These are phyloP conservation scores for Camponotus pennsylvanicus DNA, from an alignment of 1,140 invertebrate genomes.

Conservation along the genomic window DNA sequence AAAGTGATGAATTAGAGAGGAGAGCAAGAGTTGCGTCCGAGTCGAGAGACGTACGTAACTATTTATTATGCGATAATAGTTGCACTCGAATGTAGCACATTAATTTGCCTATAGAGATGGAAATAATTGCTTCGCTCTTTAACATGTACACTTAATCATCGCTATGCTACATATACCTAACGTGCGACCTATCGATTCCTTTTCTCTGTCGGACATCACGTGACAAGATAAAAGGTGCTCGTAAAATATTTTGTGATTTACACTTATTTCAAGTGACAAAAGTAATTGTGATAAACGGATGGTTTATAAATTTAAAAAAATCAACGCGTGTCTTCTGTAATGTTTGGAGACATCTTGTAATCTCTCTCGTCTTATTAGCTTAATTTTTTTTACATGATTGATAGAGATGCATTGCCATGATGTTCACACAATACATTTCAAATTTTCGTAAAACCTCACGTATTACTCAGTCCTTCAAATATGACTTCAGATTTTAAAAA, in stretches of 20 bases:
- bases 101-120: slow-evolving; percentile 76
- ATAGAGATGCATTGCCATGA: neutral
- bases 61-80: slow-evolving; percentile 76
- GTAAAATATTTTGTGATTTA: slow-evolving; percentile 7
- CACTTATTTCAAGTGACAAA: slow-evolving; percentile 1
- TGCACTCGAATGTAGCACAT: slow-evolving; percentile 76
- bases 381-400: neutral
- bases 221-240: slow-evolving; percentile 32
- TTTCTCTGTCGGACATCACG: slow-evolving; percentile 31
- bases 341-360: neutral
- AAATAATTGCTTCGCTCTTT: slow-evolving; percentile 72
- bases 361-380: neutral
- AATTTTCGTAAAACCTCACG: neutral
- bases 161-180: slow-evolving; percentile 72
- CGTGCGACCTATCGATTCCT: slow-evolving; percentile 60
- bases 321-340: neutral
- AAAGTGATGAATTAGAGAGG: slow-evolving; percentile 26
- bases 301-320: neutral
- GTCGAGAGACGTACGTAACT: slow-evolving; percentile 72
- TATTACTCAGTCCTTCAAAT: neutral
- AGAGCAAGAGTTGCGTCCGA: slow-evolving; percentile 38
- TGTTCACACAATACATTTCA: neutral
- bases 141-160: slow-evolving; percentile 74
- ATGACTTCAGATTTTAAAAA: neutral
- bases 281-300: neutral